These are phyloP conservation scores for Nannobrachium achirus DNA, from an alignment of 2,113 vertebrate species.

Conservation along the genomic window DNA sequence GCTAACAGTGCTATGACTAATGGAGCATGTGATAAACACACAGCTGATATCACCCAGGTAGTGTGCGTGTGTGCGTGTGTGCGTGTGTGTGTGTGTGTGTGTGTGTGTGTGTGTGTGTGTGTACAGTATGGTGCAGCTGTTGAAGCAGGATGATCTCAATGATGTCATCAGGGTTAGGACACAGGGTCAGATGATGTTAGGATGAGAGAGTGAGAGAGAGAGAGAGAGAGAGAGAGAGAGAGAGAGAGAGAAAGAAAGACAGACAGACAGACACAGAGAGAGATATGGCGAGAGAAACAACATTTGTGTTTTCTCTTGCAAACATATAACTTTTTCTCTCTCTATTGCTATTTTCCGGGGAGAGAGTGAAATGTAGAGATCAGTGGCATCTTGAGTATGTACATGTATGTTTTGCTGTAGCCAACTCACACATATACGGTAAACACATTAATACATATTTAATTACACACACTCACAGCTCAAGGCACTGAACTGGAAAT, in stretches of 20 bases:
- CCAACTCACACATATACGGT: constrained; percentile 19
- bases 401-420: constrained; percentile 3
- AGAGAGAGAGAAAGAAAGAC: constrained; percentile 4
- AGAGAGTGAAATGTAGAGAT: too few species aligned
- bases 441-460: constrained; percentile 38
- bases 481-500: constrained; percentile 23
- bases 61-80: constrained; percentile 25
- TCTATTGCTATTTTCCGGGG: too few species aligned
- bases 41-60: constrained; percentile 43
- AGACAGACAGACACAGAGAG: not conserved
- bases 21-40: constrained; percentile 55
- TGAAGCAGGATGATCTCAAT: constrained; percentile 28
- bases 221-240: not conserved
- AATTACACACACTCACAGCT: constrained; percentile 5
- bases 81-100: constrained; percentile 1
- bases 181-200: constrained; percentile 36
- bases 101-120: constrained; percentile 28
- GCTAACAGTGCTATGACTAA: constrained; percentile 43
- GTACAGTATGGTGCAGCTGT: constrained; percentile 53
- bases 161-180: constrained; percentile 45
- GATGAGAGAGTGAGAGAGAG: not conserved
- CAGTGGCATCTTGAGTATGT: too few species aligned
- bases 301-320: too few species aligned
- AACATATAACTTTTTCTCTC: too few species aligned
- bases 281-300: too few species aligned